Percentiles rank a stretch among this genome's conserved stretches.
Evolutionary conservation across 2,888 invertebrate species (phyloP).

Genomic region (Pseudolycoriella hygida): DNA sequence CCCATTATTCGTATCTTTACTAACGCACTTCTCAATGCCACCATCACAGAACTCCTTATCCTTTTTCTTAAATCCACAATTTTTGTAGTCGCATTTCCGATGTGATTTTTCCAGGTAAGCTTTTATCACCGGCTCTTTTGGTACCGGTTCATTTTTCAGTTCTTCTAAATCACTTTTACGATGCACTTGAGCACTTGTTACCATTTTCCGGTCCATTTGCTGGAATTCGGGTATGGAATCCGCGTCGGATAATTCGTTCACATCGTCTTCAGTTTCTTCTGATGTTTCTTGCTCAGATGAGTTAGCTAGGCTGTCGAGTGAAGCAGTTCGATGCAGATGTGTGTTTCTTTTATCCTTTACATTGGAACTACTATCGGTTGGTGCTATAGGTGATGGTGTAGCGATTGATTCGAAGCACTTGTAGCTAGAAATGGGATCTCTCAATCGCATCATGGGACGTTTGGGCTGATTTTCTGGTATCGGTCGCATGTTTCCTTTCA

Average conservation of each 20-base stretch:
- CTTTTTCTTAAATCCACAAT: slow-evolving; percentile 11
- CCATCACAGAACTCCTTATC: background rate
- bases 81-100: slow-evolving; percentile 12
- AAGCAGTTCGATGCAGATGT: slow-evolving; percentile 28
- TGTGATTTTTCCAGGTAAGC: slow-evolving; percentile 12
- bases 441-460: slow-evolving; percentile 10
- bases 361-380: slow-evolving; percentile 7
- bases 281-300: slow-evolving; percentile 44
- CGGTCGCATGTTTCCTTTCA: background rate
- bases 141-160: slow-evolving; percentile 18
- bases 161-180: slow-evolving; percentile 25
- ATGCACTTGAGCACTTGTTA: slow-evolving; percentile 21
- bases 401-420: slow-evolving; percentile 26
- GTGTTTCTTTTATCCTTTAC: slow-evolving; percentile 9
- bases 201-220: slow-evolving; percentile 26
- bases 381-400: slow-evolving; percentile 10
- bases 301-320: slow-evolving; percentile 49
- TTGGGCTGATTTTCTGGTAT: background rate
- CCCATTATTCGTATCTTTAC: background rate
- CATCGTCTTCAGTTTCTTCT: slow-evolving; percentile 35
- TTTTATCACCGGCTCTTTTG: slow-evolving; percentile 11
- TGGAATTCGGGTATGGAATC: slow-evolving; percentile 50
- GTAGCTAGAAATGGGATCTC: slow-evolving; percentile 26
- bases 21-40: background rate
- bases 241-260: slow-evolving; percentile 30